Conservation (phyloP, 2,113 vertebrate species). For the Corythaixoides concolor region DNA sequence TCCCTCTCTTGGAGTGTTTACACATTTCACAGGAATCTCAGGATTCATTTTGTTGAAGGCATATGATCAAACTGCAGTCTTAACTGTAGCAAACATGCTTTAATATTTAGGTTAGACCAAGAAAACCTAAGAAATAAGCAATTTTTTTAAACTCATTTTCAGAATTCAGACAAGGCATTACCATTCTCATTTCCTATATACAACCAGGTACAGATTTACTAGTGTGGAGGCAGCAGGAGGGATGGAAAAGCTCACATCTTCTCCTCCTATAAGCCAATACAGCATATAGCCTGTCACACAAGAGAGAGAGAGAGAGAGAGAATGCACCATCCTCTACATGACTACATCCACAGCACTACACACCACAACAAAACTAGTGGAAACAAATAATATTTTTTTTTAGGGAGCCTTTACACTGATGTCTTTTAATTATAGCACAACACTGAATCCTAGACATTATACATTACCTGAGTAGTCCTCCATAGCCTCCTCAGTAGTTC, state of each 20-base stretch:
- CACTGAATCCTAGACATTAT: neutral
- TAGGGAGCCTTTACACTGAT: neutral
- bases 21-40: neutral
- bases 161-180: neutral
- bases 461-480: neutral
- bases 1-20: neutral
- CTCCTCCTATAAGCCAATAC: neutral
- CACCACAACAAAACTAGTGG: neutral
- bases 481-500: neutral
- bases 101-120: neutral
- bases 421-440: neutral
- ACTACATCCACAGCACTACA: neutral
- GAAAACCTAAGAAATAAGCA: neutral
- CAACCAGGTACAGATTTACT: neutral
- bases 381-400: neutral
- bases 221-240: neutral
- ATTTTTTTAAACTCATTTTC: neutral
- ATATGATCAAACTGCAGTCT: neutral
- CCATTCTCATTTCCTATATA: neutral
- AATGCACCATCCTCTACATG: neutral
- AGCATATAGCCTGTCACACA: neutral
- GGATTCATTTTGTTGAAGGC: neutral
- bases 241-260: neutral
- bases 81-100: neutral
- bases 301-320: neutral